phyloP scores from a whole-genome alignment of 2,113 vertebrate species.

The Melanerpes formicivorus region DNA sequence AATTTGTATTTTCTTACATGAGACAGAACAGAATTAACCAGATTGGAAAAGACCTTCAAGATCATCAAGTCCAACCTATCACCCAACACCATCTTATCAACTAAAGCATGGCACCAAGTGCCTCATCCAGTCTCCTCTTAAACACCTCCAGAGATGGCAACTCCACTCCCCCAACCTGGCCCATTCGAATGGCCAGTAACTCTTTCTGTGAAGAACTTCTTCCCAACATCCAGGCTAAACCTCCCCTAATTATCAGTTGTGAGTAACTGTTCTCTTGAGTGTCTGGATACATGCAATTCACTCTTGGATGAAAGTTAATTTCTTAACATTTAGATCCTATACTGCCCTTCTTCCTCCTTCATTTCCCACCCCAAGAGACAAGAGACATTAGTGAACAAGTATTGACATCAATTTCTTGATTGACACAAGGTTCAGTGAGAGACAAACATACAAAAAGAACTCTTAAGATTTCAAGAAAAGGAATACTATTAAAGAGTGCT shows the following conservation, averaged over 20 bases:
- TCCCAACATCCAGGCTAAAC: not conserved
- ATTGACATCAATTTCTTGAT: not conserved
- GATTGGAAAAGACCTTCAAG: too few species aligned
- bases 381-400: not conserved
- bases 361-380: not conserved
- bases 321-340: not conserved
- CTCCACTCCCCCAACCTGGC: too few species aligned
- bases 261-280: not conserved
- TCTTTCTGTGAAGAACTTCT: too few species aligned
- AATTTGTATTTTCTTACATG: not conserved
- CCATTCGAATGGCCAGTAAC: too few species aligned
- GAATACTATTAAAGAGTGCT: not conserved
- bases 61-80: too few species aligned
- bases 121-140: too few species aligned
- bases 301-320: not conserved
- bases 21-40: not conserved
- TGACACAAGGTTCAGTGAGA: not conserved
- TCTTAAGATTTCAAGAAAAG: not conserved
- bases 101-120: too few species aligned
- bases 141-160: too few species aligned
- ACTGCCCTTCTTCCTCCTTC: not conserved
- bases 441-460: rapidly evolving
- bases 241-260: not conserved
- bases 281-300: not conserved
- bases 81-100: too few species aligned